These are phyloP conservation scores for Thermophis baileyi DNA, from an alignment of 2,113 vertebrate species.

Conservation along the genomic window DNA sequence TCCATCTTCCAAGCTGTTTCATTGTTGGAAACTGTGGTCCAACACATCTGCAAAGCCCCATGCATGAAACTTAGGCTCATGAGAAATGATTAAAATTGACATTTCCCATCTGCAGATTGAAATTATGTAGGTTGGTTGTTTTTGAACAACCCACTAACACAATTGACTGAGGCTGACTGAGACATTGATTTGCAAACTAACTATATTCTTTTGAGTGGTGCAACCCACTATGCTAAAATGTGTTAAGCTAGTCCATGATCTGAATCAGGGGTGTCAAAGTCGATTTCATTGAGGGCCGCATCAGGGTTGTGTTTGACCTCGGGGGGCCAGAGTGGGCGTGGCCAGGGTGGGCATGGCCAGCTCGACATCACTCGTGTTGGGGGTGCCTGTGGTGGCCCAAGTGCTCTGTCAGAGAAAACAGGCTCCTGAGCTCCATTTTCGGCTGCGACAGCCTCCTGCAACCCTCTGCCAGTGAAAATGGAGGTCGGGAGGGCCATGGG, in stretches of 20 bases:
- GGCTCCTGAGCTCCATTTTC: no score
- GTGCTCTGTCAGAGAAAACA: no score
- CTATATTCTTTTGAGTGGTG: neutral
- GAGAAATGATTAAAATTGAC: neutral
- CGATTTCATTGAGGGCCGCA: no score
- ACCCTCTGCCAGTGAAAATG: no score
- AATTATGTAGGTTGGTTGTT: neutral
- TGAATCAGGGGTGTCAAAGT: neutral
- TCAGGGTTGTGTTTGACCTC: no score
- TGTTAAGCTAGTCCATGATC: neutral
- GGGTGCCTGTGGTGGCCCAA: no score
- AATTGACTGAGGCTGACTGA: neutral
- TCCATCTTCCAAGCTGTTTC: neutral
- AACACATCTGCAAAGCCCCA: neutral
- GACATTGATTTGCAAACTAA: neutral
- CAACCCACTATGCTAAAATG: neutral
- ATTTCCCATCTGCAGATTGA: neutral
- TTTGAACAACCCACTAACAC: neutral
- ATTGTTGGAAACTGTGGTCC: neutral
- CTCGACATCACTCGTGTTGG: no score
- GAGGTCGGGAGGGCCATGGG: no score
- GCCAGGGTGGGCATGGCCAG: no score
- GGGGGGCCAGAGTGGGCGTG: no score
- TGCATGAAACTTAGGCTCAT: neutral
- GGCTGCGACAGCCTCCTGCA: no score